phyloP scores from a whole-genome alignment of 1,140 invertebrate genomes.

The Chrysoperla carnea region DNA sequence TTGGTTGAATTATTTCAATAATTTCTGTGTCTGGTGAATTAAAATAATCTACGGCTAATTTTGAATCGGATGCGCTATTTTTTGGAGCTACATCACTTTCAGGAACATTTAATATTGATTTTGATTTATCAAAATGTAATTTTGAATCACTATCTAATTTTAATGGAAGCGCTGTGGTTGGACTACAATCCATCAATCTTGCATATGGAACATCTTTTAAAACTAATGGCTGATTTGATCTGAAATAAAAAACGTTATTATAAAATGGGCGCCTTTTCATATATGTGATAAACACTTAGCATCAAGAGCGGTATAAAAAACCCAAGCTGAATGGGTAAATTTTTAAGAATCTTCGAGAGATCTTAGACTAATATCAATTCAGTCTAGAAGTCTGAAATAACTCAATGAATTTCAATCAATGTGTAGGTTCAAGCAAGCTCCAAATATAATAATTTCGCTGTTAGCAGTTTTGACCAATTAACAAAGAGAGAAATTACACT shows the following conservation, averaged over 20 bases:
- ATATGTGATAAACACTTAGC: too few relatives aligned
- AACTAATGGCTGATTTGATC: constrained; percentile 15
- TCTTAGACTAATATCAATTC: too few relatives aligned
- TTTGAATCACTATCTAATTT: constrained; percentile 68
- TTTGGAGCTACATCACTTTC: constrained; percentile 33
- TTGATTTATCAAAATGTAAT: constrained; percentile 40
- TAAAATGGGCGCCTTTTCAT: too few relatives aligned
- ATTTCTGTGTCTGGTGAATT: constrained; percentile 1
- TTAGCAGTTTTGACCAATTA: too few relatives aligned
- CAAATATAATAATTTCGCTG: too few relatives aligned
- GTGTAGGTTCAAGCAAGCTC: too few relatives aligned
- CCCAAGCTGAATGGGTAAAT: too few relatives aligned
- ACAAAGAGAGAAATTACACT: too few relatives aligned
- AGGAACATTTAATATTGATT: constrained; percentile 34
- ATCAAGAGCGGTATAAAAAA: too few relatives aligned
- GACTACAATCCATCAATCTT: constrained; percentile 48
- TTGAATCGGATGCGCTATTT: constrained; percentile 63
- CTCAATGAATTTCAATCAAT: too few relatives aligned
- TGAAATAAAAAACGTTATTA: constrained; percentile 13
- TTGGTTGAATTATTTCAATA: background rate
- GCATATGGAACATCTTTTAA: constrained; percentile 60
- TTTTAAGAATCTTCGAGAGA: too few relatives aligned
- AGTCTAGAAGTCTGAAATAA: too few relatives aligned
- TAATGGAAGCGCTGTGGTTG: constrained; percentile 26
- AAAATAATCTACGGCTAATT: constrained; percentile 46